phyloP scores from a whole-genome alignment of 2,888 invertebrate genomes.

The Actias luna region DNA sequence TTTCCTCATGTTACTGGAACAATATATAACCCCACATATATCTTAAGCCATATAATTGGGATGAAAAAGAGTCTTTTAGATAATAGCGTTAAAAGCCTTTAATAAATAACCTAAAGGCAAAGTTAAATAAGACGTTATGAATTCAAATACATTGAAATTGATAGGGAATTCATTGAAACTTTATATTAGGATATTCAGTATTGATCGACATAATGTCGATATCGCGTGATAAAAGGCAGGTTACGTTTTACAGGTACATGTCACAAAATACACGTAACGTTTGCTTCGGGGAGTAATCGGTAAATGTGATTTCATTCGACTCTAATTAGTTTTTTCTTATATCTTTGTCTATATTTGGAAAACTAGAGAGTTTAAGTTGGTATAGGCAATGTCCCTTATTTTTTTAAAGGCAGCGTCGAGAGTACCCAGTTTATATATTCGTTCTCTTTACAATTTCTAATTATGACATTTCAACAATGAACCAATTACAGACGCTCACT shows the following conservation, averaged over 20 bases:
- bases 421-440: too few species aligned
- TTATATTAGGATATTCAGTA: slow-evolving; percentile 23
- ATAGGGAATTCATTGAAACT: slow-evolving; percentile 12
- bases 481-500: too few species aligned
- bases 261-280: slow-evolving; percentile 20
- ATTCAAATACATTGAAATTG: neutral
- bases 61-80: neutral
- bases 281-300: neutral
- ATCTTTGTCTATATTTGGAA: neutral
- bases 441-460: too few species aligned
- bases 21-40: too few species aligned
- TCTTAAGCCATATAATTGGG: neutral
- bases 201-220: slow-evolving; percentile 32
- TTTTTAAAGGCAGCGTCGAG: too few species aligned
- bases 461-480: too few species aligned
- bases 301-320: slow-evolving; percentile 1
- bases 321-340: neutral
- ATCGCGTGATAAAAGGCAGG: slow-evolving; percentile 34
- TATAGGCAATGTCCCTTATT: too few species aligned
- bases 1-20: too few species aligned
- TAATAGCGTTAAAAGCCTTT: neutral
- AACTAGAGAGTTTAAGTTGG: too few species aligned
- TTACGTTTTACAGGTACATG: slow-evolving; percentile 21
- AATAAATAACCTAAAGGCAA: neutral
- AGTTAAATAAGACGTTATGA: slow-evolving; percentile 1